A percentile compares a stretch with the other conserved stretches of the same genome.
Conservation (phyloP, 2,797 vertebrate genomes). For the Craterocephalus amniculus region DNA sequence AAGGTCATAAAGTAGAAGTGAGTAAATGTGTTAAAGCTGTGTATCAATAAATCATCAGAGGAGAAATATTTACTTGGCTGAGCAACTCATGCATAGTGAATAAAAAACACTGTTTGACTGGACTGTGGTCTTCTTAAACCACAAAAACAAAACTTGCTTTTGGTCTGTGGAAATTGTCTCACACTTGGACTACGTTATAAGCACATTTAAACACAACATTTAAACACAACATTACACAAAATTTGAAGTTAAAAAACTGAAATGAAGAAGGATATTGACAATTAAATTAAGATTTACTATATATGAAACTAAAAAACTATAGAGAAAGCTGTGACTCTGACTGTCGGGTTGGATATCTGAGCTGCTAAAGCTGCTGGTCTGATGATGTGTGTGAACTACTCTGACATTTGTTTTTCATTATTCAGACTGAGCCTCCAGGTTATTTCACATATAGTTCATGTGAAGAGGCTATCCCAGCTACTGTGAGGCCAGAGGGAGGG, state of each 20-base stretch:
- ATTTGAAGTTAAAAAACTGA: not conserved
- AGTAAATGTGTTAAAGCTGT: constrained; percentile 33
- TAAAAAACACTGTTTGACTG: constrained; percentile 7
- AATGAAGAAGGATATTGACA: too few relatives aligned
- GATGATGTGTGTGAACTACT: not conserved
- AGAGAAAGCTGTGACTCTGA: not conserved
- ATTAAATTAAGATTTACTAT: too few relatives aligned
- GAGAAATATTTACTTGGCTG: constrained; percentile 32
- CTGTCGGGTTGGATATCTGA: not conserved
- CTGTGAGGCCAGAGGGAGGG: too few relatives aligned
- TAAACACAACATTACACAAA: not conserved
- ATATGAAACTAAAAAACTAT: too few relatives aligned
- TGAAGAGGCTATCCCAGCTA: too few relatives aligned
- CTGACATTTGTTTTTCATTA: not conserved
- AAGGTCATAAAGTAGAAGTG: constrained; percentile 51
- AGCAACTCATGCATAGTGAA: too few relatives aligned
- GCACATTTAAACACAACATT: not conserved
- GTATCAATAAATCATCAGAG: constrained; percentile 67
- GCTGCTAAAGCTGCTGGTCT: not conserved
- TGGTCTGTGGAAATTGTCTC: not conserved
- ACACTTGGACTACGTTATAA: constrained; percentile 13
- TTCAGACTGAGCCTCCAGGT: too few relatives aligned
- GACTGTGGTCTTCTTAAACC: constrained; percentile 1
- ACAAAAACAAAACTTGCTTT: not conserved
- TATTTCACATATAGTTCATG: too few relatives aligned